Base-by-base conservation (phyloP, 2,888 invertebrate species). In the Automeris io region DNA sequence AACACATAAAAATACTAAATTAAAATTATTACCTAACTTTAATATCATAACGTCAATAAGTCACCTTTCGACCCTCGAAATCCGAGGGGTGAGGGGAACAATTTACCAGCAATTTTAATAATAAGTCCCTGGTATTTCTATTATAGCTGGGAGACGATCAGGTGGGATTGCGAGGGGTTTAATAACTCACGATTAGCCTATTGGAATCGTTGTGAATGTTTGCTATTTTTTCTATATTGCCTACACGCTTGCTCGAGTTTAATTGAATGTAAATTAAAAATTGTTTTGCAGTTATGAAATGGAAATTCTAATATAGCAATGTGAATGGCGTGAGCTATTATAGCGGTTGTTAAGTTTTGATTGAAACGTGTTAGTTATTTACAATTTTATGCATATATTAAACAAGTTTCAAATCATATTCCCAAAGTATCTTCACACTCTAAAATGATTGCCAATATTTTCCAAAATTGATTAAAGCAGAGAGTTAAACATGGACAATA, bases 81-180 rank as follows among this genome's bases (percentile, higher is more conserved):
- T 70, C 69, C 69, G 68, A 79, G 81, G 81, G 81, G 74, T 52
- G 77, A 66, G 73, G 78, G 75, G 81, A 82, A 66, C 82, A 82
- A 83, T 85, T 81, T 82, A 82, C 77, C 81, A 87, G 87, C 85
- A 87, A 87, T 87, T 87, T 87, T 87, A 87, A 87, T 87, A 87
- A 87, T 87, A 87, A 87, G 85, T 80, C 81, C 73, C 70, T 61
- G 87, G 87, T 73, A 87, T 87, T 87, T 83, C 86, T 86, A 86
- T 87, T 86, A 87, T 82, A 78, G 77, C 80, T 60, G 72, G 72
- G 73, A 70, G 77, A 73, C 82, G 76, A 85, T 86, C 86, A 85
- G 86, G 83, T 85, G 80, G 81, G 77, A 54, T 45, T 64, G 70
- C 68, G 71, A 68, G 72, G 78, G 79, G 82, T 83, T 85, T 85